Base-by-base conservation (phyloP, 2,113 vertebrate species). In the Hemibagrus wyckioides region DNA sequence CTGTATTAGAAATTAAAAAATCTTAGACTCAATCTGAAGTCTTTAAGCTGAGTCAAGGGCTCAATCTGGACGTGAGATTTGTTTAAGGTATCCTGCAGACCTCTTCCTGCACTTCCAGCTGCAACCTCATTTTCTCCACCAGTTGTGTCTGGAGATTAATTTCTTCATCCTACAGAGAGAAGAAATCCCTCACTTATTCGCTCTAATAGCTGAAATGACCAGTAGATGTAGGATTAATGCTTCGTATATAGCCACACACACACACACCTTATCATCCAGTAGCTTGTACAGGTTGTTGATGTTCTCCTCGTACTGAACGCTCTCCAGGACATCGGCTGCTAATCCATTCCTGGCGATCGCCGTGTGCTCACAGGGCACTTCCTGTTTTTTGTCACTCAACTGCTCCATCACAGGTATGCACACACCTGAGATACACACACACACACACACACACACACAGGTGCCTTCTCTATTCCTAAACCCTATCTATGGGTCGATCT, bases 71-170 rank as follows among this genome's bases (percentile, higher is more conserved):
- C n/a, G n/a, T n/a, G n/a, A 23, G 71, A 63, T 44, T 1, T 21
- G 50, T 84, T 57, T 36, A 25, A 13, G 11, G 15, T 41, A 2
- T 73, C 28, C 30, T 71, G 63, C 3, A 28, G 30, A 97, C 97
- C 96, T 97, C 97, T 81, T 97, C 96, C 92, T 97, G 97, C 89
- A 97, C 96, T 91, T 97, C 85, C 96, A 97, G 96, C 93, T 97
- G 96, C 50, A 97, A 96, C 90, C 96, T 97, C 15, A 97, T 90
- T 81, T 96, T 97, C 85, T 97, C 96, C 84, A 95, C 95, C 94
- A 97, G 6, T 91, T 97, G 97, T 90, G 96, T 97, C 93, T 97
- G 96, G 89, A 97, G 95, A 90, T 97, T 97, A 92, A 97, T 97
- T 92, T 97, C 97, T 83, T 97, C 96, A 93, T 97, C 97, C 96